A percentile compares a stretch with the other conserved stretches of the same genome.
phyloP scores from a whole-genome alignment of 2,797 vertebrate genomes.

The Acipenser transmontanus region DNA sequence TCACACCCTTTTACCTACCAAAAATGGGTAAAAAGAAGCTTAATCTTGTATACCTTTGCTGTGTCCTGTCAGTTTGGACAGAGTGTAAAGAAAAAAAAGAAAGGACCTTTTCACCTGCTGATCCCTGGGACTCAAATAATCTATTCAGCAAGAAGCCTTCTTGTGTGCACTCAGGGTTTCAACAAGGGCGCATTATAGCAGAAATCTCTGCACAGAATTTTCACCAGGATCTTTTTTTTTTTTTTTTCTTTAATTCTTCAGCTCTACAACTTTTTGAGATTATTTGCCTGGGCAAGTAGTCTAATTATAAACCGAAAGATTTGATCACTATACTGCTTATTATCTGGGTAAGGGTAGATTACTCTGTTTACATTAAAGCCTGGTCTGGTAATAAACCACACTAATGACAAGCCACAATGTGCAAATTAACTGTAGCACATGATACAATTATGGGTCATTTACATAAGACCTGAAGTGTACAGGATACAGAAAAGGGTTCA shows the following conservation, averaged over 20 bases:
- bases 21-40: neutral
- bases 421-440: neutral
- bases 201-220: conserved; percentile 51
- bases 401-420: neutral
- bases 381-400: neutral
- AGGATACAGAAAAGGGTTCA: neutral
- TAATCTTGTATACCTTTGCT: conserved; percentile 1
- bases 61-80: neutral
- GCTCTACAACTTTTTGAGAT: neutral
- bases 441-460: conserved; percentile 1
- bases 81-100: conserved; percentile 24
- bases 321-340: neutral
- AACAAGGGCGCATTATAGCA: conserved; percentile 67
- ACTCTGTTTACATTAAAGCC: neutral
- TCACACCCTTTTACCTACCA: conserved; percentile 19
- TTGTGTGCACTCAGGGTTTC: conserved; percentile 41
- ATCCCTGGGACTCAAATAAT: conserved; percentile 83
- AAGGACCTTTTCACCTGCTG: conserved; percentile 87
- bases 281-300: neutral
- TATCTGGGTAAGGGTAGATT: neutral
- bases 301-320: neutral
- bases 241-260: conserved; percentile 30
- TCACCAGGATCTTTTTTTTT: conserved; percentile 36
- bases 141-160: conserved; percentile 46
- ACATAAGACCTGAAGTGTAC: neutral